These are phyloP conservation scores for Aleiodes leptofemur DNA, from an alignment of 2,888 invertebrate species.

Conservation along the genomic window DNA sequence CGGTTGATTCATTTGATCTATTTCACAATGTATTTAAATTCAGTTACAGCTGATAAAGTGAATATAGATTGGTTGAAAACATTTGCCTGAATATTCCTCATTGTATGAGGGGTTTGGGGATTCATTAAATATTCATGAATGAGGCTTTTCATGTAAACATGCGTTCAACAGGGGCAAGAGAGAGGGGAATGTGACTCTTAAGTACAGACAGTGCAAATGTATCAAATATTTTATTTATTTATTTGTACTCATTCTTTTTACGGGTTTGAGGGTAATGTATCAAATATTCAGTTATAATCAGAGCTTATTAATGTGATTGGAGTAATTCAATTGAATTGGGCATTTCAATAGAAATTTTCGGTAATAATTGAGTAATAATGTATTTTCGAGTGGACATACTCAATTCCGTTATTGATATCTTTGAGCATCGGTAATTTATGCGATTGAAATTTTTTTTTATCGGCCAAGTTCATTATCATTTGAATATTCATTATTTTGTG, in stretches of 20 bases:
- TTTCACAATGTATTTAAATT: constrained; percentile 25
- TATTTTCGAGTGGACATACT: neutral
- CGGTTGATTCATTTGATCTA: constrained; percentile 31
- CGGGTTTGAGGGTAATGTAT: too few relatives aligned
- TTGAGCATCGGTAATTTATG: too few relatives aligned
- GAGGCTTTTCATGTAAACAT: constrained; percentile 9
- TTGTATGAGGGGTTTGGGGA: neutral
- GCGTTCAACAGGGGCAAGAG: neutral
- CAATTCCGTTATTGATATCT: too few relatives aligned
- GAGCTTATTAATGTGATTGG: too few relatives aligned
- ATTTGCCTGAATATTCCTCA: constrained; percentile 5
- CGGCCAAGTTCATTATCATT: too few relatives aligned
- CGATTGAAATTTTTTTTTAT: too few relatives aligned
- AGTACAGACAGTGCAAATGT: neutral
- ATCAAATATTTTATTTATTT: too few relatives aligned
- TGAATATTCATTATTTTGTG: too few relatives aligned
- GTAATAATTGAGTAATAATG: neutral
- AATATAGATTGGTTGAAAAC: constrained; percentile 20
- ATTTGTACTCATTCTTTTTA: too few relatives aligned
- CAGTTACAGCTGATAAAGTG: constrained; percentile 6
- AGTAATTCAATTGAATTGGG: too few relatives aligned
- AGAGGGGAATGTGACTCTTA: neutral
- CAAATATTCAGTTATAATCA: too few relatives aligned
- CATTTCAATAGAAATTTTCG: too few relatives aligned
- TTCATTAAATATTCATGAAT: constrained; percentile 30